Conservation (phyloP, 2,797 vertebrate genomes). For the Dicrostonyx torquatus region DNA sequence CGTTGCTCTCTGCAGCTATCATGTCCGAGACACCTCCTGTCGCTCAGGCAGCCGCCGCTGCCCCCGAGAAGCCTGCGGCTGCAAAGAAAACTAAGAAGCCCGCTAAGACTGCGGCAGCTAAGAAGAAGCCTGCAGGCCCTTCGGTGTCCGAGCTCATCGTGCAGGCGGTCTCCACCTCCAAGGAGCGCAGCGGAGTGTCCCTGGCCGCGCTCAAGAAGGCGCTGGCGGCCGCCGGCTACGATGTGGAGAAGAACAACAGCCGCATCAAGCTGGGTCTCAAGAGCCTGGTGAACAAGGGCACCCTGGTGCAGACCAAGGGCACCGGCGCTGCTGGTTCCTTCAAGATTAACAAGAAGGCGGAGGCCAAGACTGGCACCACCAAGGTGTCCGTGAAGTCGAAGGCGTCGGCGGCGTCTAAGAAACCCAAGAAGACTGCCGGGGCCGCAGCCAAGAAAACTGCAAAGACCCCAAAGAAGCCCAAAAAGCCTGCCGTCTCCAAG, state of each 20-base stretch:
- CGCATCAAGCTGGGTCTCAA: slow-evolving; percentile 79
- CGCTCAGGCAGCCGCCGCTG: accelerated
- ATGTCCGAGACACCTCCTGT: neutral
- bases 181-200: neutral
- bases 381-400: slow-evolving; percentile 31
- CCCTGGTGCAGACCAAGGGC: slow-evolving; percentile 87
- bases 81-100: neutral
- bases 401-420: slow-evolving; percentile 81
- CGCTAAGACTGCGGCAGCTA: accelerated
- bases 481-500: slow-evolving; percentile 79
- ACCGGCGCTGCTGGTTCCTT: slow-evolving; percentile 88
- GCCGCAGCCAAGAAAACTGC: slow-evolving; percentile 82
- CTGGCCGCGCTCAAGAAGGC: slow-evolving; percentile 89
- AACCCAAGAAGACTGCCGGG: slow-evolving; percentile 82
- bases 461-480: slow-evolving; percentile 85
- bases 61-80: neutral
- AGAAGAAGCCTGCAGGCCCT: neutral
- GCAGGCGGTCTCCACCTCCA: neutral
- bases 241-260: slow-evolving; percentile 84
- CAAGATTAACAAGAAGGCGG: slow-evolving; percentile 83
- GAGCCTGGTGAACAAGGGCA: slow-evolving; percentile 78
- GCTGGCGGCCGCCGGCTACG: slow-evolving; percentile 83
- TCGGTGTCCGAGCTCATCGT: slow-evolving; percentile 69
- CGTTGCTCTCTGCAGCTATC: accelerated
- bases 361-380: slow-evolving; percentile 55